Base-by-base conservation (phyloP, 2,797 vertebrate genomes). In the Hirundo rustica region DNA sequence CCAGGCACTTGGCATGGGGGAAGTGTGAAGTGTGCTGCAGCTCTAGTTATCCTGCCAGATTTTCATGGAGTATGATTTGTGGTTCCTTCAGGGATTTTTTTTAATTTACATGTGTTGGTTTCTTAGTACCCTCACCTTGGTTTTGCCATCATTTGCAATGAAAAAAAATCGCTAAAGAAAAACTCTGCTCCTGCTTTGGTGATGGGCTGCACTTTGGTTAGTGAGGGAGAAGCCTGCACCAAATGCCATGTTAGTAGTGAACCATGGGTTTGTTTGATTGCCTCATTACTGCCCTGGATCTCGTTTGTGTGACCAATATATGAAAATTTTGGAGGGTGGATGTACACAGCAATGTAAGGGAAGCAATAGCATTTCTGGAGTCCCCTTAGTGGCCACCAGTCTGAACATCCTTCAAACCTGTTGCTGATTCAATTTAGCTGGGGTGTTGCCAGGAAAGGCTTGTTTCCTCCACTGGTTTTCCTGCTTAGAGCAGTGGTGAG, bases 1-100 rank as follows among this genome's bases (percentile, higher is more conserved):
- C 18, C 53, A 55, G 62, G 40, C 36, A 73, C 23, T 47, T 55
- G 51, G 30, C 61, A 14, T 38, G 34, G 61, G 20, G 14, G 6
- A 67, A 25, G 21, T 2, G 0, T 38, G 6, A 67, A 25, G 21
- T 2, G 0, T 38, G 34, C 55, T 57, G n/a, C 23, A 64, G 34
- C 18, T 61, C 34, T 74, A 3, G 54, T 62, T 92, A n/a, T 91
- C 36, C 40, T 55, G 7, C 25, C 16, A 62, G 60, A 42, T 71
- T 83, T 78, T 68, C 10, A 38, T n/a, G 62, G 14, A 60, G 15
- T 78, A 26, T 75, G 23, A 65, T 88, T 66, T 75, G 54, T 75
- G 42, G 11, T 55, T 72, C 30, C 30, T 75, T 78, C 51, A 36
- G 74, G 42, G 34, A 86, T 5, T 32, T 75, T 78, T 84, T 36